Percentiles rank a stretch among this genome's conserved stretches.
These are phyloP conservation scores for Amphipoea lucens DNA, from an alignment of 2,888 invertebrate genomes.

Conservation along the genomic window DNA sequence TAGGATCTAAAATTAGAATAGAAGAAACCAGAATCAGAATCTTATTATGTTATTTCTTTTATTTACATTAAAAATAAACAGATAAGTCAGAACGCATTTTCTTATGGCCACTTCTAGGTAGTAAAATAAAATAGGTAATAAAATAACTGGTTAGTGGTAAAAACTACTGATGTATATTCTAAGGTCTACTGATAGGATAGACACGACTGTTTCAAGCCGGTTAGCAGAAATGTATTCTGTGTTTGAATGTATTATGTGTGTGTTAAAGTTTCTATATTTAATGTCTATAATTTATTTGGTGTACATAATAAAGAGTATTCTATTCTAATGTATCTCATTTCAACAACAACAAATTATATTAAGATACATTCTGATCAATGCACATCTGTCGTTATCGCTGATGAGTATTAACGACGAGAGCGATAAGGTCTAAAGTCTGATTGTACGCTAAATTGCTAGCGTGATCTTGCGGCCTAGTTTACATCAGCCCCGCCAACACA, in stretches of 20 bases:
- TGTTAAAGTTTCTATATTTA: too few species aligned
- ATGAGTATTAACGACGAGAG: conserved; percentile 37
- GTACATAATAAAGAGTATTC: too few species aligned
- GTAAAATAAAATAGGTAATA: not conserved
- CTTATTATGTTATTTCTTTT: not conserved
- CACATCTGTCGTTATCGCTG: conserved; percentile 26
- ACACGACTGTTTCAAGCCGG: not conserved
- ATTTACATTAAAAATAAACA: not conserved
- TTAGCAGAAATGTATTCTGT: not conserved
- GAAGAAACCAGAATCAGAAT: not conserved
- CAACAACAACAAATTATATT: conserved; percentile 4
- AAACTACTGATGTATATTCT: not conserved
- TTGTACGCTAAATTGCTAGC: conserved; percentile 41
- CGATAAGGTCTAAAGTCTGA: conserved; percentile 35
- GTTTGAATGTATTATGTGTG: too few species aligned
- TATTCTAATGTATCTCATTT: not conserved
- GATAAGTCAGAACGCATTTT: not conserved
- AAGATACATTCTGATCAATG: conserved; percentile 19
- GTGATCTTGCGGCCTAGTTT: conserved; percentile 63
- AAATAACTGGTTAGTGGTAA: not conserved
- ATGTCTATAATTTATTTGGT: too few species aligned
- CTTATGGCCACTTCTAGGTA: not conserved
- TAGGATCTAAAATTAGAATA: not conserved
- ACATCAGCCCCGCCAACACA: conserved; percentile 37
- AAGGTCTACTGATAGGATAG: too few species aligned